Evolutionary conservation across 2,797 vertebrate species (phyloP), one percentile per base, ranked within the genome.

Genomic region (Lepidocolaptes lacrymiger): DNA sequence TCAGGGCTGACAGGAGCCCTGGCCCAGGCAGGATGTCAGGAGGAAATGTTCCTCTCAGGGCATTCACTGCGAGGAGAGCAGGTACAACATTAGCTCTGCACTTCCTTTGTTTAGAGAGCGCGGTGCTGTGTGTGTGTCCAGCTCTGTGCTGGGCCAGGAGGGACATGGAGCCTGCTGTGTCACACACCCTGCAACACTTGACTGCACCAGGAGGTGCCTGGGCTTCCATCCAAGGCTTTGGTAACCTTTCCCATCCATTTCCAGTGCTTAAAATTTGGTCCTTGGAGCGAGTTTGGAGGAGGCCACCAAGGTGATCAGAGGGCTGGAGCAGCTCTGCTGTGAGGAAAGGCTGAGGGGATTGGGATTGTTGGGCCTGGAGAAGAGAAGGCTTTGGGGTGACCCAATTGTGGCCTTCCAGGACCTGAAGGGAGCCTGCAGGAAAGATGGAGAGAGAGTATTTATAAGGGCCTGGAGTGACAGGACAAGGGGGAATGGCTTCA

Each of bases 31-130:
- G 92, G 91, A 94, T 94, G 81, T 92, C 3, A 81, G 14, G 75
- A 93, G 94, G 95, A 94, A 96, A 89, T 74, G 75, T 91, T 93
- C 71, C 90, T 90, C 37, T 41, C 34, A 96, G 58, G 72, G 64
- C 49, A 10, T 95, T 71, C 77, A 74, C 89, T 94, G 80, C 63
- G 27, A 58, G 72, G 88, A 89, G 67, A 56, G 44, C 86, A 89
- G 92, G 93, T 92, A 87, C 68, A 77, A 37, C 36, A 12, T 43
- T 52, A 64, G 86, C 75, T 89, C 72, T 26, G 3, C 52, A 66
- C 85, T 96, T 93, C 95, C 92, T 77, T 82, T 93, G 89, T 91
- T 95, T 91, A 46, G 71, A 39, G 69, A 59, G 37, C 0, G 0
- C 41, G 69, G 26, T 64, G 64, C 81, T n/a, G 28, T 37, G 27